A percentile compares a stretch with the other conserved stretches of the same genome.
phyloP scores from a whole-genome alignment of 2,888 invertebrate genomes.

The Andrena haemorrhoa region DNA sequence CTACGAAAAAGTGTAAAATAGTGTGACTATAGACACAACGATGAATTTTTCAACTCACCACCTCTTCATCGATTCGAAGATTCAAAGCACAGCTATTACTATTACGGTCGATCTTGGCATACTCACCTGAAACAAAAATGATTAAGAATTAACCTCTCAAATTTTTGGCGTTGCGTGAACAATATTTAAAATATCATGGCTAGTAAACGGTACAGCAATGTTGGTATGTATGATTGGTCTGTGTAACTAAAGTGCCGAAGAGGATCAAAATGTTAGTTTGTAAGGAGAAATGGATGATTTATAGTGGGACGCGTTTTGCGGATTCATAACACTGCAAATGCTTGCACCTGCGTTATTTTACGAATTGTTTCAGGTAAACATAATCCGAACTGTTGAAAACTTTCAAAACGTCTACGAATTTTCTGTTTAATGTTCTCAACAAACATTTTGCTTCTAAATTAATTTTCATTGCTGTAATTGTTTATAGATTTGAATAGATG shows the following conservation, averaged over 20 bases:
- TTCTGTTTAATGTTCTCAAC: background rate
- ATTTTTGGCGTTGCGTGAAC: too few species aligned
- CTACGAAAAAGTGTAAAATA: too few species aligned
- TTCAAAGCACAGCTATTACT: background rate
- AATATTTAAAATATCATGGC: too few species aligned
- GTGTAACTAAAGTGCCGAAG: too few species aligned
- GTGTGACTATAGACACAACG: too few species aligned
- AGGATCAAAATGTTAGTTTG: too few species aligned
- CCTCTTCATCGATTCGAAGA: background rate
- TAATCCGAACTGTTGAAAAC: background rate
- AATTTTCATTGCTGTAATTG: background rate
- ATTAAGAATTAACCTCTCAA: background rate
- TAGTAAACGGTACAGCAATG: too few species aligned
- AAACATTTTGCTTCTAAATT: background rate
- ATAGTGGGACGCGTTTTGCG: too few species aligned
- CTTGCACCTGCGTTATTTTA: background rate
- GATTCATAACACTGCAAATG: background rate
- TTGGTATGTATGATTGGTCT: too few species aligned
- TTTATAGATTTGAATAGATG: background rate
- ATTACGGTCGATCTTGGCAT: background rate
- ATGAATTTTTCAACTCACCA: background rate
- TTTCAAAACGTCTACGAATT: background rate
- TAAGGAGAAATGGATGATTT: too few species aligned
- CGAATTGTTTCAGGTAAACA: background rate
- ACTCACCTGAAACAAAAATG: slow-evolving; percentile 18